Evolutionary conservation across 2,888 invertebrate genomes (phyloP).

Genomic region (Resseliella maxima): DNA sequence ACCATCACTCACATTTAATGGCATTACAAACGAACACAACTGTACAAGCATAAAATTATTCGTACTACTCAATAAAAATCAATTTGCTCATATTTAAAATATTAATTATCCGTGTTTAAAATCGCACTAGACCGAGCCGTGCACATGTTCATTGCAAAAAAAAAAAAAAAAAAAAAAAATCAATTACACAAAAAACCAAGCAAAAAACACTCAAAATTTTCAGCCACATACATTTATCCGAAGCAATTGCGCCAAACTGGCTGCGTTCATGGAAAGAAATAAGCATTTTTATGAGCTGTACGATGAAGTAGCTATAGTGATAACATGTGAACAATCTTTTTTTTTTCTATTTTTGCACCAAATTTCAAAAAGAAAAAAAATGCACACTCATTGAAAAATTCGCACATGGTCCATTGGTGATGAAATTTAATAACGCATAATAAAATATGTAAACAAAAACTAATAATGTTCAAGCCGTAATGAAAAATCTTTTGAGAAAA

Average conservation of each 20-base stretch:
- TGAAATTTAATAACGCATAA: constrained; percentile 37
- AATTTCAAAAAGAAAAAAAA: not conserved
- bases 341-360: not conserved
- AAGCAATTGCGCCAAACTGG: not conserved
- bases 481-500: not conserved
- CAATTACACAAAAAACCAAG: not conserved
- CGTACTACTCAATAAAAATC: constrained; percentile 26
- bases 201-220: not conserved
- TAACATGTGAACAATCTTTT: not conserved
- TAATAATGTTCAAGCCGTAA: not conserved
- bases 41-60: not conserved
- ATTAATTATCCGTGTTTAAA: constrained; percentile 53
- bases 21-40: not conserved
- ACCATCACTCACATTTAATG: not conserved
- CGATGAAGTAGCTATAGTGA: not conserved
- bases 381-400: constrained; percentile 19
- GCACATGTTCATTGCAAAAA: not conserved
- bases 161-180: not conserved
- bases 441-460: constrained; percentile 25
- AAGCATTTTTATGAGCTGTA: constrained; percentile 38
- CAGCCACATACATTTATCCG: not conserved
- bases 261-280: not conserved
- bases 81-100: constrained; percentile 54
- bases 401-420: constrained; percentile 34
- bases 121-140: not conserved